These are phyloP conservation scores for Cherax destructor DNA, from an alignment of 1,140 invertebrate genomes.

Conservation along the genomic window DNA sequence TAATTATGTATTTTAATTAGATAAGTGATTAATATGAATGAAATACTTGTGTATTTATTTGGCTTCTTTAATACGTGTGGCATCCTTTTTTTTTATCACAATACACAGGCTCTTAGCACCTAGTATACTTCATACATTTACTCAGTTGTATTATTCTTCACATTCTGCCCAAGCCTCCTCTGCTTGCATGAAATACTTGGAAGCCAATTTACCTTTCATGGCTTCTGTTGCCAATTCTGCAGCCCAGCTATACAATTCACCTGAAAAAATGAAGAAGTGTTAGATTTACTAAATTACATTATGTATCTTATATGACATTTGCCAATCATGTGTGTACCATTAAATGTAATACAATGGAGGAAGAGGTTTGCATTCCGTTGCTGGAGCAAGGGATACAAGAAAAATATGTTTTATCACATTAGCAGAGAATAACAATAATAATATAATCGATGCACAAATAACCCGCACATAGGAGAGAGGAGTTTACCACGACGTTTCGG, in stretches of 20 bases:
- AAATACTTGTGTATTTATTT: no score
- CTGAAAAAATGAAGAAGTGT: conserved; percentile 38
- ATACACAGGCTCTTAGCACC: neutral
- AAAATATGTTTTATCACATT: no score
- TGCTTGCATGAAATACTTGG: conserved; percentile 79
- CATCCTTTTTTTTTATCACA: no score
- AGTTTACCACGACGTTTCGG: no score
- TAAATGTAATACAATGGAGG: neutral
- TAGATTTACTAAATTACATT: neutral
- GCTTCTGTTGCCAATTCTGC: conserved; percentile 78
- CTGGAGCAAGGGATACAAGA: no score
- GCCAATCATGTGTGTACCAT: conserved; percentile 28
- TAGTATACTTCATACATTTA: neutral
- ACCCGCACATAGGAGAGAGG: no score
- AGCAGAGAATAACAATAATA: no score
- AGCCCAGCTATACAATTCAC: conserved; percentile 78
- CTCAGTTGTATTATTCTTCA: conserved; percentile 63
- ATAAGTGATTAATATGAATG: no score
- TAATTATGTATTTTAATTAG: no score
- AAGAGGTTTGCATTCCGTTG: neutral
- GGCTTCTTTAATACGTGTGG: no score
- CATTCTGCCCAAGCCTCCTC: conserved; percentile 76
- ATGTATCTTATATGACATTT: neutral
- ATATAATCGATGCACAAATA: no score
- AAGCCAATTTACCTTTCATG: conserved; percentile 80